Conservation (phyloP, 2,113 vertebrate genomes). For the Channa argus region DNA sequence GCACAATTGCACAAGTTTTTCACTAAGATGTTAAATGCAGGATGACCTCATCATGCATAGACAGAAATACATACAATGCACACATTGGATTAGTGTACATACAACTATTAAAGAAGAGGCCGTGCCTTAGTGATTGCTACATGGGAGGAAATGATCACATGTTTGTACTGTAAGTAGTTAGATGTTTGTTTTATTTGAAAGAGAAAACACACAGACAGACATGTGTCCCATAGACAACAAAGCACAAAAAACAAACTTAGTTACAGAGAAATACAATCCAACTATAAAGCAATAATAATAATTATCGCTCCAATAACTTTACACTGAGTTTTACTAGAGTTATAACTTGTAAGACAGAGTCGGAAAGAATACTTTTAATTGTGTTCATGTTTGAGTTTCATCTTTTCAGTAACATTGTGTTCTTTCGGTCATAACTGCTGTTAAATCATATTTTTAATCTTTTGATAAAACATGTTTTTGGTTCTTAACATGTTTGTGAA, state of each 20-base stretch:
- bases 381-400: conserved; percentile 42
- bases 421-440: conserved; percentile 77
- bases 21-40: conserved; percentile 40
- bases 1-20: conserved; percentile 72
- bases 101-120: conserved; percentile 12
- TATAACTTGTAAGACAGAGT: conserved; percentile 50
- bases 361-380: conserved; percentile 59
- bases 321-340: conserved; percentile 54
- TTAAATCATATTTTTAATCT: conserved; percentile 66
- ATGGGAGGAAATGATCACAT: conserved; percentile 5
- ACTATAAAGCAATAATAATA: conserved; percentile 31
- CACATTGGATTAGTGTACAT: conserved; percentile 42
- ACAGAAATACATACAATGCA: conserved; percentile 25
- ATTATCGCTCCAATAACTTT: conserved; percentile 38
- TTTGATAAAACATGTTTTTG: conserved; percentile 55
- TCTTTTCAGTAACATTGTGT: conserved; percentile 61
- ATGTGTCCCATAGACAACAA: conserved; percentile 37
- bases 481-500: conserved; percentile 52
- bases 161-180: conserved; percentile 3
- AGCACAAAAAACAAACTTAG: conserved; percentile 63
- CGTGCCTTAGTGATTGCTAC: not conserved
- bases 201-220: conserved; percentile 24
- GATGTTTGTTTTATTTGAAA: conserved; percentile 27
- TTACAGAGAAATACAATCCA: conserved; percentile 39
- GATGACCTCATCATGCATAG: conserved; percentile 42